These are phyloP conservation scores for Bradynema listronoti DNA, from an alignment of 1,140 invertebrate species.

Conservation along the genomic window DNA sequence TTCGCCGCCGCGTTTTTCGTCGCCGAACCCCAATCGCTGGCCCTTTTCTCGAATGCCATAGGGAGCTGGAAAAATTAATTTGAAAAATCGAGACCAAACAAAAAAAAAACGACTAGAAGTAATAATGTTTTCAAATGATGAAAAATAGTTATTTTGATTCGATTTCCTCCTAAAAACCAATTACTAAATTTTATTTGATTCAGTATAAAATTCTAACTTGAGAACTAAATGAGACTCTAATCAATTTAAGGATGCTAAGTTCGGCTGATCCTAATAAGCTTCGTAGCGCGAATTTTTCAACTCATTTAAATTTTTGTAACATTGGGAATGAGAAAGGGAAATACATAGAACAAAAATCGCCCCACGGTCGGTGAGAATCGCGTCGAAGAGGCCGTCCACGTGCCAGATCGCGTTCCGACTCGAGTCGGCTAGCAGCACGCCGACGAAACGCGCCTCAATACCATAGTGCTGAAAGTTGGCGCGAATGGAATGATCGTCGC, in stretches of 20 bases:
- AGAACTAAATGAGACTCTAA: too few relatives aligned
- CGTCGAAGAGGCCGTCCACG: conserved; percentile 47
- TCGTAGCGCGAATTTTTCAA: background rate
- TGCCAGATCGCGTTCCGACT: conserved; percentile 59
- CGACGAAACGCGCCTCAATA: conserved; percentile 57
- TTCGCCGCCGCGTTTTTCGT: background rate
- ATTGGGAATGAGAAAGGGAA: too few relatives aligned
- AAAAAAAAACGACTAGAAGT: too few relatives aligned
- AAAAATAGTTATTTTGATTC: too few relatives aligned
- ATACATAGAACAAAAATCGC: conserved; percentile 7
- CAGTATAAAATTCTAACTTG: too few relatives aligned
- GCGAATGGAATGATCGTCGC: conserved; percentile 58
- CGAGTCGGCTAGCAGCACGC: conserved; percentile 60
- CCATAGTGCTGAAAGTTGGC: conserved; percentile 61
- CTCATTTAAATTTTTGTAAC: background rate
- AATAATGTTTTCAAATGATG: too few relatives aligned
- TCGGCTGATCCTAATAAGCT: too few relatives aligned
- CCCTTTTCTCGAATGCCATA: conserved; percentile 61
- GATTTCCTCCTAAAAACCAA: too few relatives aligned
- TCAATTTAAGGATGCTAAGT: too few relatives aligned
- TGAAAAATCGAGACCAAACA: too few relatives aligned
- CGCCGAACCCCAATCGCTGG: conserved; percentile 46
- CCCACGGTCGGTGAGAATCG: conserved; percentile 61
- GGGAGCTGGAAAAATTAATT: conserved; percentile 58
- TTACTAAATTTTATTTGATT: too few relatives aligned